phyloP scores from a whole-genome alignment of 2,113 vertebrate species.

The Solenodon paradoxus region DNA sequence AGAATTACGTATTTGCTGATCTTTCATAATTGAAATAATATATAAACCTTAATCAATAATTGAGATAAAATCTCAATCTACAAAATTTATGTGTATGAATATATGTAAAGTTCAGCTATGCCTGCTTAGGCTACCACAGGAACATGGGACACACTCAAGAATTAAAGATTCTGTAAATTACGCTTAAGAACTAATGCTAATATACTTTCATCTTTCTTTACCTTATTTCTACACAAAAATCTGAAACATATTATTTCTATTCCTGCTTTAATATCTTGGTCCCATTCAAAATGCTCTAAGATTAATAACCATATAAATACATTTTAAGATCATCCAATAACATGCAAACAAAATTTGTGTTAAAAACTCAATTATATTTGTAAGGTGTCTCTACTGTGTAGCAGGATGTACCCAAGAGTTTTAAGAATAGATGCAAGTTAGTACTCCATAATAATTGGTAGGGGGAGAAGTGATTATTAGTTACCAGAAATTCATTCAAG shows the following conservation, averaged over 20 bases:
- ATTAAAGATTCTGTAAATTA: neutral
- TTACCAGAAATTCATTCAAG: slow-evolving; percentile 54
- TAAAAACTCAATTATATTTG: neutral
- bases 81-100: neutral
- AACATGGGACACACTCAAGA: neutral
- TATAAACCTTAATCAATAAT: neutral
- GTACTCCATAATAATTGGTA: neutral
- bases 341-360: neutral
- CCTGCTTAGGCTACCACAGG: neutral
- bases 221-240: neutral
- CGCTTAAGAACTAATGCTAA: neutral
- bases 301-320: neutral
- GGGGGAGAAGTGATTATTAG: neutral
- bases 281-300: neutral
- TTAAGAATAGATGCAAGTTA: neutral
- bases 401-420: neutral
- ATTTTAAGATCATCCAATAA: slow-evolving; percentile 37
- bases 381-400: neutral
- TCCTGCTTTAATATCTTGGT: neutral
- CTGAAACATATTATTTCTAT: neutral
- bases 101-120: neutral
- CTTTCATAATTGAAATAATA: neutral
- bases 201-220: neutral
- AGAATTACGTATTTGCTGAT: neutral
- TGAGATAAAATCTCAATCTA: neutral